These are phyloP conservation scores for Parnassius orleans DNA, from an alignment of 2,888 invertebrate genomes.

Conservation along the genomic window DNA sequence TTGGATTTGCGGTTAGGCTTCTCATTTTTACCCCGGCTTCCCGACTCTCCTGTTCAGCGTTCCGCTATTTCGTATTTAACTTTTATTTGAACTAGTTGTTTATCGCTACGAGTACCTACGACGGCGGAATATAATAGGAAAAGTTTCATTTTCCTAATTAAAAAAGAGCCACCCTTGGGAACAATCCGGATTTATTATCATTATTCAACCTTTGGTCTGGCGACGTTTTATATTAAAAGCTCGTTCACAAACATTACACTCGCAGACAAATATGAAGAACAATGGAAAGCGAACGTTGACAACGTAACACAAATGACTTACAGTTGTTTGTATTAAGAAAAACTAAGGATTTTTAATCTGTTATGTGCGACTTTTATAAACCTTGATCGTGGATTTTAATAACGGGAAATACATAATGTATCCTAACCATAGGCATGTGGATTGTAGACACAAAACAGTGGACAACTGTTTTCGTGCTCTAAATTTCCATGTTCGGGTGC, in stretches of 20 bases:
- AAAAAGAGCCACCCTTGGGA: constrained; percentile 67
- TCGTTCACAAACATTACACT: constrained; percentile 53
- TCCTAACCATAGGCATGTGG: constrained; percentile 4
- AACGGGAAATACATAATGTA: constrained; percentile 16
- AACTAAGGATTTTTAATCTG: constrained; percentile 51
- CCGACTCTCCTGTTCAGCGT: constrained; percentile 39
- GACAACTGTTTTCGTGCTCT: constrained; percentile 20
- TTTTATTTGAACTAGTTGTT: constrained; percentile 52
- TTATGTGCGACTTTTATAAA: constrained; percentile 36
- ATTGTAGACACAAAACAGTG: constrained; percentile 7
- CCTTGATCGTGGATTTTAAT: constrained; percentile 23
- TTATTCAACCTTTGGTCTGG: constrained; percentile 55
- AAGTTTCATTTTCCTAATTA: constrained; percentile 78
- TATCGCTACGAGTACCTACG: constrained; percentile 49
- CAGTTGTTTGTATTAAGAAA: constrained; percentile 29
- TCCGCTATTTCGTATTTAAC: constrained; percentile 60
- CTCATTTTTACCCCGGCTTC: constrained; percentile 50
- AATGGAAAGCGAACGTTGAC: constrained; percentile 27
- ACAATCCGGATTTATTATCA: constrained; percentile 67
- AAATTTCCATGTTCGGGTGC: constrained; percentile 35
- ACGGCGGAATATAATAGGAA: constrained; percentile 67
- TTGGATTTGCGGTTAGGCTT: constrained; percentile 64
- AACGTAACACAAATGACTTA: constrained; percentile 27
- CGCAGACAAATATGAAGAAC: constrained; percentile 47
- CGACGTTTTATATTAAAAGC: constrained; percentile 56